Evolutionary conservation across 2,888 invertebrate species (phyloP).

Genomic region (Helicoverpa assulta): DNA sequence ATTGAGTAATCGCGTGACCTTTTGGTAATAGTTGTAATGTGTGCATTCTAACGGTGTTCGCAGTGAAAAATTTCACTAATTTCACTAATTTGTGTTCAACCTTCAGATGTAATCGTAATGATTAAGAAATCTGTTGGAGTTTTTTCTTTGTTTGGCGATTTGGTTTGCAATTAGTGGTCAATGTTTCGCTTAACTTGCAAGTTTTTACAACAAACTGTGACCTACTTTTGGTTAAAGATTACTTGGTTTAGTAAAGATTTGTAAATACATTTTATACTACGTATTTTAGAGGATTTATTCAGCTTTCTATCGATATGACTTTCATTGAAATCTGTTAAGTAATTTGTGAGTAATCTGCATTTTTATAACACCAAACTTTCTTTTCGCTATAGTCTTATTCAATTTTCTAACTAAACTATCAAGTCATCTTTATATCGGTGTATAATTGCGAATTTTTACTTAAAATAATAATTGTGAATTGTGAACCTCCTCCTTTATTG

Average conservation of each 20-base stretch:
- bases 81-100: slow-evolving; percentile 42
- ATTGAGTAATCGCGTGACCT: slow-evolving; percentile 52
- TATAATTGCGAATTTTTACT: not conserved
- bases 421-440: slow-evolving; percentile 1
- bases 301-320: slow-evolving; percentile 4
- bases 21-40: slow-evolving; percentile 37
- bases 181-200: slow-evolving; percentile 16
- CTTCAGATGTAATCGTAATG: slow-evolving; percentile 42
- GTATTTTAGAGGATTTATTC: not conserved
- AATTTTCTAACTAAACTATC: not conserved
- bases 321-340: not conserved
- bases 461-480: not conserved
- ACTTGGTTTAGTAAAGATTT: not conserved
- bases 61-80: slow-evolving; percentile 56
- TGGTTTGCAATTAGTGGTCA: slow-evolving; percentile 47
- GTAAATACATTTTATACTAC: not conserved
- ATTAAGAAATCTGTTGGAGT: slow-evolving; percentile 42
- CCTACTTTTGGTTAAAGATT: slow-evolving; percentile 21
- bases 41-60: slow-evolving; percentile 35
- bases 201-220: slow-evolving; percentile 24
- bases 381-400: not conserved
- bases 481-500: too few species aligned
- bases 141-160: slow-evolving; percentile 40
- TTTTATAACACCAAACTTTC: not conserved
- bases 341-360: slow-evolving; percentile 4